Evolutionary conservation across 2,888 invertebrate species (phyloP), one percentile per base, ranked within the genome.

Genomic region (Spodoptera picta): DNA sequence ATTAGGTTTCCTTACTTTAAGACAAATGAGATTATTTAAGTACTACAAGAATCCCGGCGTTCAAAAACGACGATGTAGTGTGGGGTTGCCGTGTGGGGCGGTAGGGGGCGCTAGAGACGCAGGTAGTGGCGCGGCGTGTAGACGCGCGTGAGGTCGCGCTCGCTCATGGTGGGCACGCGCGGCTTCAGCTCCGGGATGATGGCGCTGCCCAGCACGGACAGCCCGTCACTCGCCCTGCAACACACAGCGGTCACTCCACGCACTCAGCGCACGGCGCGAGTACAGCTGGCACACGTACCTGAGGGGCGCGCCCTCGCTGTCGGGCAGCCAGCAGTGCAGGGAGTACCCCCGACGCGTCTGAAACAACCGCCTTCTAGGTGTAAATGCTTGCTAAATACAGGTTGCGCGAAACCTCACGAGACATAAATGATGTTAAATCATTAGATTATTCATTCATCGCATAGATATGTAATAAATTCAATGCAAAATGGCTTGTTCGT

Each of bases 161-260:
- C 95, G 82, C 95, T 95, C 95, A 95, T 95, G 65, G 95, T 95
- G 73, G 94, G 95, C 78, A 92, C 95, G 72, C 95, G 90, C 59
- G 95, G 95, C 86, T 95, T 95, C 76, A 91, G 87, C 86, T 95
- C 95, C 3, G 95, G 95, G 60, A 95, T 91, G 78, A 95, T 95
- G 75, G 95, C 95, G 81, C 93, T 92, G 51, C 96, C 96, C 79
- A 93, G 89, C 73, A 96, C 94, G 46, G 95, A 92, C 79, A 95
- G 86, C 3, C 87, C 91, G 72, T 90, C 84, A 90, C 83, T 88
- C 76, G 80, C 78, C 85, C 90, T 91, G 86, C 31, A 55, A 36
- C 75, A 67, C 61, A 73, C 50, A 43, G 1, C 2, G 7, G 2
- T 36, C 31, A 14, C 19, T 47, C 31, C 27, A 41, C 27, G 54